Percentiles rank a stretch among this genome's conserved stretches.
phyloP scores from a whole-genome alignment of 2,113 vertebrate species.

The Cephalopholis sonnerati region DNA sequence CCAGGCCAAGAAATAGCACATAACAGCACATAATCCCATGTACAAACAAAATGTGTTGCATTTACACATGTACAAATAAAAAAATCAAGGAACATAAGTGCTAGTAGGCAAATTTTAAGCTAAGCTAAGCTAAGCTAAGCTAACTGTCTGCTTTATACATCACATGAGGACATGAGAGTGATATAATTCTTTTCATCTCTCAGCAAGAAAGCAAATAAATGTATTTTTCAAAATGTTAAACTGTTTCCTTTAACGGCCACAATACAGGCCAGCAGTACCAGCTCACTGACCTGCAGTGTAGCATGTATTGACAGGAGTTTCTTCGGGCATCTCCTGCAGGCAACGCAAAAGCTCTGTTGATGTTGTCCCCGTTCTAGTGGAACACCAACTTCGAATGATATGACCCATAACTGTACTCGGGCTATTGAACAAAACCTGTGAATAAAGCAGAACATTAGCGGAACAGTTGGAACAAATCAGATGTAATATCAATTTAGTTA shows the following conservation, averaged over 20 bases:
- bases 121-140: constrained; percentile 7
- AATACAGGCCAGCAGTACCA: background rate
- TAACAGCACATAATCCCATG: background rate
- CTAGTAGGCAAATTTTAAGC: background rate
- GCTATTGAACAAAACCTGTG: constrained; percentile 76
- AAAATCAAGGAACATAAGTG: background rate
- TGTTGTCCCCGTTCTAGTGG: constrained; percentile 20
- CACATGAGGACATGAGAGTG: background rate
- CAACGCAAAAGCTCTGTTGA: constrained; percentile 65
- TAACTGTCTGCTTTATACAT: background rate
- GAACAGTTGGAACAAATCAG: constrained; percentile 72
- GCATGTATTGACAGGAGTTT: constrained; percentile 63
- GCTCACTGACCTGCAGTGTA: constrained; percentile 75
- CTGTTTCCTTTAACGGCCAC: background rate
- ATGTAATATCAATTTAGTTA: constrained; percentile 64
- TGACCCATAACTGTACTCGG: constrained; percentile 69
- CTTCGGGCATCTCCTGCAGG: constrained; percentile 68
- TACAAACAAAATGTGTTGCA: background rate
- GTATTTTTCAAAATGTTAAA: background rate
- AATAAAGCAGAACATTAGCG: constrained; percentile 64
- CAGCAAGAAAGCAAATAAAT: background rate
- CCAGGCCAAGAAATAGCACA: background rate
- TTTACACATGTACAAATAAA: background rate
- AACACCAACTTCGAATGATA: constrained; percentile 63
- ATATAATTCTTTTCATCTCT: background rate